phyloP scores from a whole-genome alignment of 2,797 vertebrate genomes.

The Gymnothorax reevesii region DNA sequence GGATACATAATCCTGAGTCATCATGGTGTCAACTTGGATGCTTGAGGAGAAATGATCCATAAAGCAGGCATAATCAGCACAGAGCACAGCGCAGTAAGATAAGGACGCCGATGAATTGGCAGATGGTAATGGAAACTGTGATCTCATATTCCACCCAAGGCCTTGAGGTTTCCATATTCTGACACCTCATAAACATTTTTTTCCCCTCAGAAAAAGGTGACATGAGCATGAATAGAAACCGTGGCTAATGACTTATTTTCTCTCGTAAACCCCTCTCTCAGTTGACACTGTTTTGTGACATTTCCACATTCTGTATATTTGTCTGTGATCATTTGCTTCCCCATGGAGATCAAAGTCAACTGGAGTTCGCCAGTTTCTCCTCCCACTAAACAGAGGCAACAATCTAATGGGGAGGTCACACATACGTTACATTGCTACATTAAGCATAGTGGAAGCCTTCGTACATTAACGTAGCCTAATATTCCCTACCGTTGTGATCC shows the following conservation, averaged over 20 bases:
- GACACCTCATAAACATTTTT: slow-evolving; percentile 10
- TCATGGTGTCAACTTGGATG: background rate
- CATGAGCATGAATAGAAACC: background rate
- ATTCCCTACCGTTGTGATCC: too few species aligned
- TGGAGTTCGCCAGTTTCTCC: background rate
- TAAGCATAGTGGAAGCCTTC: too few species aligned
- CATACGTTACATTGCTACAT: too few species aligned
- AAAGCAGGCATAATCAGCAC: background rate
- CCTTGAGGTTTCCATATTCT: background rate
- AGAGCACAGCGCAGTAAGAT: background rate
- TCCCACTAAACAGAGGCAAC: too few species aligned
- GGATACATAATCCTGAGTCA: background rate
- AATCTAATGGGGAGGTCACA: too few species aligned
- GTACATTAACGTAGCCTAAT: too few species aligned
- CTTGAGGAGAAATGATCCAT: background rate
- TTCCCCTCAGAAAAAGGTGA: background rate
- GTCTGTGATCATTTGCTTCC: background rate
- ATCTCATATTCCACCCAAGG: background rate
- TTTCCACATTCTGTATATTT: background rate
- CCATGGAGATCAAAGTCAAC: background rate
- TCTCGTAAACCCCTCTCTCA: background rate
- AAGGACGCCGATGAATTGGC: background rate
- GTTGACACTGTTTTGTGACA: background rate
- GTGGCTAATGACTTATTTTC: background rate
- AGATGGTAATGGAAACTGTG: background rate